Evolutionary conservation across 2,888 invertebrate species (phyloP).

Genomic region (Colletes collaris): DNA sequence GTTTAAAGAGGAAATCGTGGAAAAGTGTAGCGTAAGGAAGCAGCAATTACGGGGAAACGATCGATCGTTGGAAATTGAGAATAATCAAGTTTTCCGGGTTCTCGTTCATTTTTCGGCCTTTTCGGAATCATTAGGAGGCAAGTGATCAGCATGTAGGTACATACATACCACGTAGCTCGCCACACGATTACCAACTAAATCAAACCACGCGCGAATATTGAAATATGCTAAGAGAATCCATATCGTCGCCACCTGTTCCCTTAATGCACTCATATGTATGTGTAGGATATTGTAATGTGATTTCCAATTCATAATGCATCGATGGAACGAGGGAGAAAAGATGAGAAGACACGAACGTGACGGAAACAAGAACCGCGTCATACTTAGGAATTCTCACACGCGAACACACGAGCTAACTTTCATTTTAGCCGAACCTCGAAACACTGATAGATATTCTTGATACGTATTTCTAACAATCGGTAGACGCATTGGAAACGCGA

Average conservation of each 20-base stretch:
- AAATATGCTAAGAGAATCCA: slow-evolving; percentile 76
- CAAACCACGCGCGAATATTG: slow-evolving; percentile 73
- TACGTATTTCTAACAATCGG: neutral
- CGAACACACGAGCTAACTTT: slow-evolving; percentile 22
- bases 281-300: slow-evolving; percentile 74
- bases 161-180: neutral
- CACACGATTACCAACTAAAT: slow-evolving; percentile 75
- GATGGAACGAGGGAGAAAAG: slow-evolving; percentile 30
- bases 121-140: slow-evolving; percentile 18
- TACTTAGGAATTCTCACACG: slow-evolving; percentile 30
- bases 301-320: slow-evolving; percentile 77
- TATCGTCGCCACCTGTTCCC: slow-evolving; percentile 74
- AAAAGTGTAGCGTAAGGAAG: neutral
- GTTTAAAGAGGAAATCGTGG: neutral
- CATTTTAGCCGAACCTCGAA: slow-evolving; percentile 1
- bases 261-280: slow-evolving; percentile 77
- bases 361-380: slow-evolving; percentile 51
- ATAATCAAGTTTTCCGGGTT: slow-evolving; percentile 8
- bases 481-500: slow-evolving; percentile 31
- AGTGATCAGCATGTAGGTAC: slow-evolving; percentile 30
- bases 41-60: slow-evolving; percentile 13
- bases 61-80: slow-evolving; percentile 28
- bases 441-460: neutral
- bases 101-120: slow-evolving; percentile 14
- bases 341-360: slow-evolving; percentile 35